Base-by-base conservation (phyloP, 2,888 invertebrate species). In the Leucania comma region DNA sequence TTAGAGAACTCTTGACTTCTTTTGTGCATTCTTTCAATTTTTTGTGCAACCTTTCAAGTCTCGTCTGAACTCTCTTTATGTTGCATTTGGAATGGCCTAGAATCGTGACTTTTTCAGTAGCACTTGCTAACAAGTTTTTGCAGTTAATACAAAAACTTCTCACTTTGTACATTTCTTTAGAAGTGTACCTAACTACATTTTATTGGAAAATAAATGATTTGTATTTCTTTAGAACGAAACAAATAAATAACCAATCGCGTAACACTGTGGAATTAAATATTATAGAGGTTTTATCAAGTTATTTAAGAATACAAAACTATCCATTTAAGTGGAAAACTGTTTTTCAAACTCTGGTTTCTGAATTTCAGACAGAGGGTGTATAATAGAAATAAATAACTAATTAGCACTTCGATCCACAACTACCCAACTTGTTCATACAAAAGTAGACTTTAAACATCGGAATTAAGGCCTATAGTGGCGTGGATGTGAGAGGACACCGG, bases 51-150 rank as follows among this genome's bases (percentile, higher is more conserved):
- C 38, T 32, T 12, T 35, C 17, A 76, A 32, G 26, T 38, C n/a
- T 46, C 22, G 35, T 29, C 20, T 65, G 26, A 14, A 14, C 26
- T 76, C 38, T 64, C 42, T 72, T 32, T 61, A 53, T 20, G 29
- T 20, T 72, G 51, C 53, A 66, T 72, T 65, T 57, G 60, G 50
- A 79, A 60, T 68, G 59, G 56, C 42, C 51, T 63, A 35, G 68
- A 68, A 60, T 48, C 75, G 68, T 68, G 75, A 68, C 62, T 56
- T 32, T 8, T 24, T 51, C 35, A 59, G 50, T 46, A 24, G 32
- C 29, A 56, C 17, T 53, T 74, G 9, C 46, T 48, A 58, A 10
- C 51, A 50, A 58, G 32, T 62, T 78, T 67, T 50, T 68, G 14
- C 17, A 24, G 26, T 42, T 38, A 35, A n/a, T 72, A 6, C 22